A percentile compares a stretch with the other conserved stretches of the same genome.
phyloP scores from a whole-genome alignment of 2,113 vertebrate species.

The Alligator mississippiensis region DNA sequence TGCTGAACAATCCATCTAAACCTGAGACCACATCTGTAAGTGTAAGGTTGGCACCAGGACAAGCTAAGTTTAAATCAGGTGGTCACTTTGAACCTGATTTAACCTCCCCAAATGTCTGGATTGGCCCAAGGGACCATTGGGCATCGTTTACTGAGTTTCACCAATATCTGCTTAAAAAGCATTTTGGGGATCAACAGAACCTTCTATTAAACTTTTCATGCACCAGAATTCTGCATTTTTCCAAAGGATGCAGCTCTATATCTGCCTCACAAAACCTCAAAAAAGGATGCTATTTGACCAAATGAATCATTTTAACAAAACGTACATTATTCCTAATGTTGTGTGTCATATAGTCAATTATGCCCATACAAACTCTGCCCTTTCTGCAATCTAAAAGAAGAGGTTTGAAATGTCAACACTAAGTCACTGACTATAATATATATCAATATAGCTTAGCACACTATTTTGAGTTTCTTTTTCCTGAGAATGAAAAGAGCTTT shows the following conservation, averaged over 20 bases:
- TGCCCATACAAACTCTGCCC: background rate
- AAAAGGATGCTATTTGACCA: background rate
- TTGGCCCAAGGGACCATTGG: background rate
- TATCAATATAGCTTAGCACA: background rate
- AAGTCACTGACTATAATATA: background rate
- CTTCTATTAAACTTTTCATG: background rate
- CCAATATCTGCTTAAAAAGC: background rate
- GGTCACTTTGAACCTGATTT: too few species aligned
- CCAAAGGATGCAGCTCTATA: background rate
- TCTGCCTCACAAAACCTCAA: background rate
- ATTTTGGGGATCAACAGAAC: background rate
- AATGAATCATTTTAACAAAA: background rate
- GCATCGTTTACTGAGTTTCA: rapidly evolving
- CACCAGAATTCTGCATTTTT: background rate
- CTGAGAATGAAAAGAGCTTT: background rate
- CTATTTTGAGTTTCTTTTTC: background rate
- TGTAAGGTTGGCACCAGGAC: too few species aligned
- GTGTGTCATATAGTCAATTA: background rate
- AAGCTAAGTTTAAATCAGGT: too few species aligned
- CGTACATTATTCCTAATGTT: background rate
- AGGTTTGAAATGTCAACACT: background rate
- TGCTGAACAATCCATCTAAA: too few species aligned
- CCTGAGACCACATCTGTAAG: background rate
- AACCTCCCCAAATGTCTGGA: too few species aligned
- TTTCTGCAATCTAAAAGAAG: background rate